Conservation (phyloP, 2,888 invertebrate genomes). For the Torymus tubicola region DNA sequence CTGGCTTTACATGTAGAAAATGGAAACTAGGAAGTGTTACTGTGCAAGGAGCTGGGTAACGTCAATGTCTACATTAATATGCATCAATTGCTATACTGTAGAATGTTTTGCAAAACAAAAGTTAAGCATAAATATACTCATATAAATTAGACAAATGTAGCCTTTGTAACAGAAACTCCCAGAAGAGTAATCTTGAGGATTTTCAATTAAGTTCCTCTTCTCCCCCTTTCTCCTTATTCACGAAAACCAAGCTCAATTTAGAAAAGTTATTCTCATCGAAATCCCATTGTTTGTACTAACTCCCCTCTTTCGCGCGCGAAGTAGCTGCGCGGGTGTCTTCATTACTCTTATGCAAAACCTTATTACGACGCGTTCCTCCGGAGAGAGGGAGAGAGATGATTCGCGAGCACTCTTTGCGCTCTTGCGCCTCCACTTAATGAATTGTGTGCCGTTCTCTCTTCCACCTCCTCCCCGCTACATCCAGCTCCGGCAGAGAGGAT, state of each 20-base stretch:
- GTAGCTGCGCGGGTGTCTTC: slow-evolving; percentile 41
- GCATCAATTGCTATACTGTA: too few relatives aligned
- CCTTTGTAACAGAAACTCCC: neutral
- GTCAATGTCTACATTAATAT: too few relatives aligned
- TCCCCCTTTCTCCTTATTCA: neutral
- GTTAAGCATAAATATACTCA: too few relatives aligned
- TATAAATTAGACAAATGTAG: too few relatives aligned
- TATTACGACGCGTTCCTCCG: slow-evolving; percentile 44
- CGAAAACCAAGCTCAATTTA: slow-evolving; percentile 37
- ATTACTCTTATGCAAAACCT: slow-evolving; percentile 49
- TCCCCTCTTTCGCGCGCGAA: neutral
- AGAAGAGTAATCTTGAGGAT: slow-evolving; percentile 35
- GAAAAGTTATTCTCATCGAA: slow-evolving; percentile 33
- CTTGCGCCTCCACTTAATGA: slow-evolving; percentile 51
- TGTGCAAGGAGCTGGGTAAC: too few relatives aligned
- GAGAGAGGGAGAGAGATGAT: neutral
- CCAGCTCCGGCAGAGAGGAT: neutral
- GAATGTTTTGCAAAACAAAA: too few relatives aligned
- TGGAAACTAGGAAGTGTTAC: too few relatives aligned
- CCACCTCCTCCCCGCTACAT: neutral
- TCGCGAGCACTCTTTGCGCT: slow-evolving; percentile 41
- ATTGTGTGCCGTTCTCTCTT: slow-evolving; percentile 45
- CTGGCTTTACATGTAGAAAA: too few relatives aligned
- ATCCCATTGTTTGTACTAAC: slow-evolving; percentile 32
- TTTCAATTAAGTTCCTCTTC: slow-evolving; percentile 45